These are phyloP conservation scores for Mormyrus proboscirostris DNA, from an alignment of 2,797 vertebrate species.

Conservation along the genomic window DNA sequence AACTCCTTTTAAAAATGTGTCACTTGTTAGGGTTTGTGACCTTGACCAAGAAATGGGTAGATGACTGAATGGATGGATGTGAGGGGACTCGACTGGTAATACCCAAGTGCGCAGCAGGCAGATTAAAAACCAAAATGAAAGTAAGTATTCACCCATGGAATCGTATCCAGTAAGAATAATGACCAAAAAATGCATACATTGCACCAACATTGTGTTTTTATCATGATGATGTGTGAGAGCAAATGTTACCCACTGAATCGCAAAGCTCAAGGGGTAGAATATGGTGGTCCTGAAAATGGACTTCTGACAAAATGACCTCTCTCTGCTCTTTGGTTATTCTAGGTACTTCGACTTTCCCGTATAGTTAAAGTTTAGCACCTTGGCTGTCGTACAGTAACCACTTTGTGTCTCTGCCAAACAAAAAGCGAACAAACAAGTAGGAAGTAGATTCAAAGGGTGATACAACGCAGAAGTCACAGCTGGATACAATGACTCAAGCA, in stretches of 20 bases:
- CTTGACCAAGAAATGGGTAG: background rate
- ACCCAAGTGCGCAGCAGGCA: background rate
- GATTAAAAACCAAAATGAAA: background rate
- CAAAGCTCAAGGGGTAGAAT: background rate
- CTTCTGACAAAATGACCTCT: background rate
- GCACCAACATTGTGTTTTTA: background rate
- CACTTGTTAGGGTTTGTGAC: background rate
- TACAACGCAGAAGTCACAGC: background rate
- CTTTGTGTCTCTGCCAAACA: background rate
- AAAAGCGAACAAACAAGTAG: background rate
- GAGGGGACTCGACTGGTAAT: background rate
- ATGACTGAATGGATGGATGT: background rate
- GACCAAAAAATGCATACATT: background rate
- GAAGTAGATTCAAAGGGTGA: background rate
- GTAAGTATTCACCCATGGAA: background rate
- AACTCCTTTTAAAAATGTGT: background rate
- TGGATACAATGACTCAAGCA: conserved; percentile 40
- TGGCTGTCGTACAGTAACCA: background rate
- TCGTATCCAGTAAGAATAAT: background rate
- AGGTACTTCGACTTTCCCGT: background rate
- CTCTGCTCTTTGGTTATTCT: background rate
- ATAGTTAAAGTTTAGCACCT: conserved; percentile 12
- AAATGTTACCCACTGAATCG: background rate
- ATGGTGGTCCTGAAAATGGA: background rate
- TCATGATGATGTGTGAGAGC: background rate